A percentile compares a stretch with the other conserved stretches of the same genome.
Evolutionary conservation across 2,797 vertebrate species (phyloP).

Genomic region (Pelochelys cantorii): DNA sequence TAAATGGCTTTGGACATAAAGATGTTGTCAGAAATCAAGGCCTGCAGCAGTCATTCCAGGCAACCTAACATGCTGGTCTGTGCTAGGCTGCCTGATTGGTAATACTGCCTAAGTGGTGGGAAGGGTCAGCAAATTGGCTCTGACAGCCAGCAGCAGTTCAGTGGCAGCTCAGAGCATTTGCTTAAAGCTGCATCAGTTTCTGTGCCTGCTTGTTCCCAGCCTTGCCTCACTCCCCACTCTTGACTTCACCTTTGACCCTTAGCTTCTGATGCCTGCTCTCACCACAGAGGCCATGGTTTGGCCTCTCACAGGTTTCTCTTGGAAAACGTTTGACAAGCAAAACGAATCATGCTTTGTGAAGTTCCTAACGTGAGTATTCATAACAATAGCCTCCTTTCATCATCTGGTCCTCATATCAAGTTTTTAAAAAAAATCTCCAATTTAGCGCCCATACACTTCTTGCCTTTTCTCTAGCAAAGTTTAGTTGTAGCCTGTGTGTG

Average conservation of each 20-base stretch:
- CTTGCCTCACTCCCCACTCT: not conserved
- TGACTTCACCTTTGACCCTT: not conserved
- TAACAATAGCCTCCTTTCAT: not conserved
- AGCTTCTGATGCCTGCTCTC: not conserved
- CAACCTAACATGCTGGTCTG: not conserved
- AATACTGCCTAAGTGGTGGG: not conserved
- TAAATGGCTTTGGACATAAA: not conserved
- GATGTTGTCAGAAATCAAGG: not conserved
- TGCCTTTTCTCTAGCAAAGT: conserved; percentile 13
- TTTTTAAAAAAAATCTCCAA: conserved; percentile 8
- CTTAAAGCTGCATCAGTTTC: not conserved
- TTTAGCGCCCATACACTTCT: not conserved
- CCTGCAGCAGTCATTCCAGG: not conserved
- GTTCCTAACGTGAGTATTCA: not conserved
- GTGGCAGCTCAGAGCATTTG: not conserved
- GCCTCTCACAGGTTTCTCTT: not conserved
- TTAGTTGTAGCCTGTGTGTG: conserved; percentile 8
- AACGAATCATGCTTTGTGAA: not conserved
- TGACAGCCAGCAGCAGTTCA: not conserved
- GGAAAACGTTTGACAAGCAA: not conserved
- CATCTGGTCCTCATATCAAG: not conserved
- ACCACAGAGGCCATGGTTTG: not conserved
- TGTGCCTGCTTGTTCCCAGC: not conserved
- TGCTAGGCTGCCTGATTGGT: not conserved
- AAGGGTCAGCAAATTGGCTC: not conserved